phyloP scores from a whole-genome alignment of 2,113 vertebrate genomes.

The Entelurus aequoreus region DNA sequence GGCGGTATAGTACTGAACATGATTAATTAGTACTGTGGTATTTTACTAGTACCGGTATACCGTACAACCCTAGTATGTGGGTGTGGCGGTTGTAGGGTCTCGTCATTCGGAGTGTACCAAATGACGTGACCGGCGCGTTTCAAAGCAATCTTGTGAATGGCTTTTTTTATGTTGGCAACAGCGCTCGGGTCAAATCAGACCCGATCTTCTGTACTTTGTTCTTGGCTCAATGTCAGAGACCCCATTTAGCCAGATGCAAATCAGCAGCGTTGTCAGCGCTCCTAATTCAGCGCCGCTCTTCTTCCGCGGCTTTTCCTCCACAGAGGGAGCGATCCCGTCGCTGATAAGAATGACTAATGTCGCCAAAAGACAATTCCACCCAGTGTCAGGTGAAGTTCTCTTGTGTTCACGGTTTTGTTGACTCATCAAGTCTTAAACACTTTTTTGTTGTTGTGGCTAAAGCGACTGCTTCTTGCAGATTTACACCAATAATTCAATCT shows the following conservation, averaged over 20 bases:
- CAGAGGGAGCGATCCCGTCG: conserved; percentile 21
- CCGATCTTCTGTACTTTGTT: conserved; percentile 47
- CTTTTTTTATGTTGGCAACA: conserved; percentile 8
- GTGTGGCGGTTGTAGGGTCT: too few species aligned
- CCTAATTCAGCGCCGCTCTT: conserved; percentile 37
- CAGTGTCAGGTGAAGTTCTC: conserved; percentile 29
- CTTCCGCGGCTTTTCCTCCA: conserved; percentile 18
- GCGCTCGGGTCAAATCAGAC: conserved; percentile 24
- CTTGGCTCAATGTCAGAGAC: conserved; percentile 55
- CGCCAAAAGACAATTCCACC: conserved; percentile 18
- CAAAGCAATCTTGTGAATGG: background rate
- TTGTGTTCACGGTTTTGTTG: conserved; percentile 14
- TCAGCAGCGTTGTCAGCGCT: conserved; percentile 49
- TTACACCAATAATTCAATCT: conserved; percentile 22
- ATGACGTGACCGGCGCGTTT: too few species aligned
- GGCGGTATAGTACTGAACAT: too few species aligned
- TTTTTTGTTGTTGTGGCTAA: background rate
- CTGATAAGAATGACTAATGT: conserved; percentile 36
- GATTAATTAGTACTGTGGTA: too few species aligned
- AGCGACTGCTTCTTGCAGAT: conserved; percentile 21
- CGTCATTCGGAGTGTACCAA: too few species aligned
- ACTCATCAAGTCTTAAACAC: conserved; percentile 30
- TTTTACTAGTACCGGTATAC: too few species aligned
- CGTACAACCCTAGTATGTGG: too few species aligned
- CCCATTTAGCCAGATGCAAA: conserved; percentile 61